phyloP scores from a whole-genome alignment of 2,888 invertebrate genomes.

The Adineta ricciae region DNA sequence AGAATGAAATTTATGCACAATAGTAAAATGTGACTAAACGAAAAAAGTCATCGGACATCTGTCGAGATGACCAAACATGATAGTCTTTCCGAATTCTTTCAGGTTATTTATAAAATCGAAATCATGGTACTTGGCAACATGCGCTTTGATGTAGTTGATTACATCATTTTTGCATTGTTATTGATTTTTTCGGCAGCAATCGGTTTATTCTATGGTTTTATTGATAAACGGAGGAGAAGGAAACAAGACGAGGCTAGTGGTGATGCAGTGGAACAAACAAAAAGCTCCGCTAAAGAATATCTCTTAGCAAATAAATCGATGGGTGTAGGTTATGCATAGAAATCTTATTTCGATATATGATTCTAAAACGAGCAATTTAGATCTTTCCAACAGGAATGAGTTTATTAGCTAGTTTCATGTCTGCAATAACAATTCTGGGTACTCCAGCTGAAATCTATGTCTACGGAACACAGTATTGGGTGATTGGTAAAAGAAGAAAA shows the following conservation, averaged over 20 bases:
- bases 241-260: background rate
- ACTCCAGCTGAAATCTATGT: conserved; percentile 30
- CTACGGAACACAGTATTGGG: conserved; percentile 30
- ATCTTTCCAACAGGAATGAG: conserved; percentile 32
- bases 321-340: background rate
- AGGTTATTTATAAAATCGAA: background rate
- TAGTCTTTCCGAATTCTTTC: background rate
- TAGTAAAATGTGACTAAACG: too few species aligned
- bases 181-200: conserved; percentile 21
- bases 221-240: conserved; percentile 14
- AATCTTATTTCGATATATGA: background rate
- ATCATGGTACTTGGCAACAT: background rate
- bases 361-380: background rate
- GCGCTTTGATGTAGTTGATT: conserved; percentile 23
- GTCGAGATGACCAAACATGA: background rate
- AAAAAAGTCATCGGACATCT: too few species aligned
- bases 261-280: background rate
- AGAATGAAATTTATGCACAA: too few species aligned
- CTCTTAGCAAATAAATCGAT: conserved; percentile 20
- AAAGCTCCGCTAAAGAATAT: conserved; percentile 7
- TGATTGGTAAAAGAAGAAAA: conserved; percentile 6
- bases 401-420: conserved; percentile 32
- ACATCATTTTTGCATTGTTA: conserved; percentile 28
- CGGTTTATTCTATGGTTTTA: conserved; percentile 29
- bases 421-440: conserved; percentile 31